Base-by-base conservation (phyloP, 2,888 invertebrate species). In the Chrysomela aeneicollis region DNA sequence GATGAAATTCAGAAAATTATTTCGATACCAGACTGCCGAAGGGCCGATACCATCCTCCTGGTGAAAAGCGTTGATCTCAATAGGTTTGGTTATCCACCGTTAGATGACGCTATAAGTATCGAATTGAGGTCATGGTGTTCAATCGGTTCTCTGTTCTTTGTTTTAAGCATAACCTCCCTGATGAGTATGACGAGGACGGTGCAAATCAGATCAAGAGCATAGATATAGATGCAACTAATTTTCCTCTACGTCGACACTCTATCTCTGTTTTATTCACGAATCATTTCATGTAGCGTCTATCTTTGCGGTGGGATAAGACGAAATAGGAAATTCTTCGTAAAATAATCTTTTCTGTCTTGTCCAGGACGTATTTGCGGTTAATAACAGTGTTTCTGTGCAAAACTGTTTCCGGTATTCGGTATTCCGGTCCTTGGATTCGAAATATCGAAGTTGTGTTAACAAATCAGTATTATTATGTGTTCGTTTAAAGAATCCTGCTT, bases 301-400 rank as follows among this genome's bases (percentile, higher is more conserved):
- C 59, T 69, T 66, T 52, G 46, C 68, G 63, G 68, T 61, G 68
- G 64, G 65, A 63, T 68, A 69, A 64, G 66, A 65, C 53, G 62
- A 67, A 64, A 60, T 67, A 55, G 64, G 61, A 65, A 67, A 70
- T 68, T 63, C 65, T 69, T 63, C 53, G 62, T 62, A 68, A 69
- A 74, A 71, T 73, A 73, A 74, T 77, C 74, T 76, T 70, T 63
- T 71, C 73, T 66, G 74, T 76, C 74, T 76, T 76, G 77, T 78
- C 71, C 75, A 73, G 74, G n/a, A 76, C 73, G 66, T 69, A 71
- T 74, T 74, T 73, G 76, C 76, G 72, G 73, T 66, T 66, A 66
- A 66, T 66, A 54, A 66, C 63, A 51, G 52, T 51, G 52, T 64
- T 15, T 50, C 42, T 70, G 64, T 67, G 59, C 70, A 60, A 66